Conservation (phyloP, 2,888 invertebrate genomes). For the Orchesella flavescens region DNA sequence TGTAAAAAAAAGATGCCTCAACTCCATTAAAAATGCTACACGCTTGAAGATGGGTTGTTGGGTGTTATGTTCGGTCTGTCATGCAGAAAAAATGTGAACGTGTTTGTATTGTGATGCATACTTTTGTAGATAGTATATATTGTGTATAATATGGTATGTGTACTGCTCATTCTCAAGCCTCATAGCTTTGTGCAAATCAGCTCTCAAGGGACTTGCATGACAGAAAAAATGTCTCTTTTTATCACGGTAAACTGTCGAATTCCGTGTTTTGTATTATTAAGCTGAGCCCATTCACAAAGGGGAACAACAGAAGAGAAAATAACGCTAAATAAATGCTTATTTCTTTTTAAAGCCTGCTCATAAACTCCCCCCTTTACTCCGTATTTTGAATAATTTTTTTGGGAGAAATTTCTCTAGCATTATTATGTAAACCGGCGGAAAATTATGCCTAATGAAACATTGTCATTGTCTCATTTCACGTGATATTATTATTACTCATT, state of each 20-base stretch:
- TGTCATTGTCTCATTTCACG: conserved; percentile 23
- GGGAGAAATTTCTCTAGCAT: conserved; percentile 55
- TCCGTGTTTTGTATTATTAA: conserved; percentile 67
- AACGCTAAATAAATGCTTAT: conserved; percentile 67
- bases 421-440: conserved; percentile 46
- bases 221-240: conserved; percentile 72
- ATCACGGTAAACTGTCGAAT: conserved; percentile 72
- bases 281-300: conserved; percentile 35
- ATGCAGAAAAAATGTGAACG: conserved; percentile 33
- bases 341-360: conserved; percentile 55
- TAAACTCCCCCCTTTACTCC: conserved; percentile 51
- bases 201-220: conserved; percentile 70
- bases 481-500: conserved; percentile 16
- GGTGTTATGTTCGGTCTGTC: conserved; percentile 38
- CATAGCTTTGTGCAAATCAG: conserved; percentile 65
- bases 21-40: conserved; percentile 49
- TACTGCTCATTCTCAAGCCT: conserved; percentile 59
- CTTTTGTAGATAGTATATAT: too few relatives aligned
- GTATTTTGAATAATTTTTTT: conserved; percentile 61
- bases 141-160: background rate
- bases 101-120: background rate
- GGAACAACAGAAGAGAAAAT: conserved; percentile 31
- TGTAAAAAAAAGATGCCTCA: conserved; percentile 36
- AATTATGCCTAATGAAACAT: conserved; percentile 51
- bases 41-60: conserved; percentile 47